Evolutionary conservation across 2,888 invertebrate species (phyloP), one percentile per base, ranked within the genome.

Genomic region (Notocelia uddmanniana): DNA sequence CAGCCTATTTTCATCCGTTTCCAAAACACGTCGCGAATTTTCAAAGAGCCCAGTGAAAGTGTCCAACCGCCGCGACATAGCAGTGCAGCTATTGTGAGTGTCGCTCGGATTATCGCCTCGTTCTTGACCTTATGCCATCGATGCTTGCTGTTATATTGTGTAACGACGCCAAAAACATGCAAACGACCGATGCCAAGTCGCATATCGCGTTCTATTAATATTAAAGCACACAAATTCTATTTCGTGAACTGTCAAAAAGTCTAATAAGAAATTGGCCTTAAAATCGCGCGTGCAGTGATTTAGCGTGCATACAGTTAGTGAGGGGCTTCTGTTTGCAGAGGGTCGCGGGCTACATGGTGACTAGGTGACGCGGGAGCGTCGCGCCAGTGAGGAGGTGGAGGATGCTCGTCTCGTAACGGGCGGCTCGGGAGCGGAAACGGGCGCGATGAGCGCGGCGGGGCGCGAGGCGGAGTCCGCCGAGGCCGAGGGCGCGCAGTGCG

Each of bases 391-490:
- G 73, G 79, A 78, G 80, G 80, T 74, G 68, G 79, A 86, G 77
- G 73, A 90, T 90, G 90, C 80, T 78, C 81, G 81, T 81, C 71
- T 87, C 85, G 78, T 89, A 90, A 83, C 80, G 74, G 73, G 77
- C 60, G 72, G 73, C 69, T 75, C 75, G 74, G 74, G 76, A 80
- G 77, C 75, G 80, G 78, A 79, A 82, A 81, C 83, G 81, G 83
- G 84, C 87, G 90, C 84, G 82, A 92, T 93, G 93, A 93, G 92
- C 82, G 92, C 92, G 84, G 91, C 92, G 86, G 86, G 82, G 82
- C 84, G 89, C 85, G 91, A 89, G 80, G 89, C 77, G 69, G 85
- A 84, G 76, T 67, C 75, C 74, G 75, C 78, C 57, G 74, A 76
- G 69, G 76, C 76, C 71, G 77, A 78, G 75, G 26, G 82, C 79